phyloP scores from a whole-genome alignment of 2,797 vertebrate species.

The Ammospiza maritima region DNA sequence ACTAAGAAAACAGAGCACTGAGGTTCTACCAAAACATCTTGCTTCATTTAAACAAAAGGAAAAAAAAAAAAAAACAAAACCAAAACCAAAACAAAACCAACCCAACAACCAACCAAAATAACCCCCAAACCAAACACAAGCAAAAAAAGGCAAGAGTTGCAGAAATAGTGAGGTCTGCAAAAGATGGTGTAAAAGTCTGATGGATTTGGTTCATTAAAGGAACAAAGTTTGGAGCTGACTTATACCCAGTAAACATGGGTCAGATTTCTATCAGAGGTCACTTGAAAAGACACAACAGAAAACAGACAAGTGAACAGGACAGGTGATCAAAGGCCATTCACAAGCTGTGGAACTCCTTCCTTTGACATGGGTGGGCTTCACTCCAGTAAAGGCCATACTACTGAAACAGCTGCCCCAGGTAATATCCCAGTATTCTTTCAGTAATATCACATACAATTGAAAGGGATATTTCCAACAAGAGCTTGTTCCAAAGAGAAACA shows the following conservation, averaged over 20 bases:
- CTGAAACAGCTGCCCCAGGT: background rate
- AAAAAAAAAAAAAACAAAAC: background rate
- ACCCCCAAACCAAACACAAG: background rate
- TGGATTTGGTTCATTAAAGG: background rate
- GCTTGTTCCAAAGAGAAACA: background rate
- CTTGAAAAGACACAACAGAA: background rate
- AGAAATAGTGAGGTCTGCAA: background rate
- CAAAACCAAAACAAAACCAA: background rate
- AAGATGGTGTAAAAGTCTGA: background rate
- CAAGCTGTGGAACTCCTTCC: background rate
- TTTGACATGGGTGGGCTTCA: background rate
- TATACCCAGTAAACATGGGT: background rate
- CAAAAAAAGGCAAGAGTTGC: background rate
- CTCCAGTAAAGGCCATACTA: background rate
- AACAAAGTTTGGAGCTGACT: background rate
- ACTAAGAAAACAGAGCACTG: background rate
- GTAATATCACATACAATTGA: background rate
- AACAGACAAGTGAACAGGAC: rapidly evolving
- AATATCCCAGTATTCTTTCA: background rate
- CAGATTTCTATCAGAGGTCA: background rate
- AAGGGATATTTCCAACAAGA: background rate
- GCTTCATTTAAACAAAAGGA: background rate
- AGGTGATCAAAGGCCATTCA: background rate
- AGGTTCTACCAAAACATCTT: background rate
- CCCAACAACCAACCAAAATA: background rate